Evolutionary conservation across 2,888 invertebrate genomes (phyloP).

Genomic region (Allacma fusca): DNA sequence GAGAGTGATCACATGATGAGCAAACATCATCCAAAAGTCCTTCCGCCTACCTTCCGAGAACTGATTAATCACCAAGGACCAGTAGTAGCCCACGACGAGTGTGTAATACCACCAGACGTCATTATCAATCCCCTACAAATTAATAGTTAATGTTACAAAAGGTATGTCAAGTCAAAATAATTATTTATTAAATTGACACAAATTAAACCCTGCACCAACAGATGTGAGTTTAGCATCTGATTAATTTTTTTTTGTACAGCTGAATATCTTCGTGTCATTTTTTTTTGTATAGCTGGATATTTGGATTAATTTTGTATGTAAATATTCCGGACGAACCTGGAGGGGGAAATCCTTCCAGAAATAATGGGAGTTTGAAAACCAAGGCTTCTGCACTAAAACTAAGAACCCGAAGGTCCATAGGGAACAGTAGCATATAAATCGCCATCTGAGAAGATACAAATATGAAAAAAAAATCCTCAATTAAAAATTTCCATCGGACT

Average conservation of each 20-base stretch:
- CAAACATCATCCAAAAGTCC: constrained; percentile 98
- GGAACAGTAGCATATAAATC: constrained; percentile 82
- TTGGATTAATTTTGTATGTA: constrained; percentile 61
- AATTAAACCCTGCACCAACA: too few relatives aligned
- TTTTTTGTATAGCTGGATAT: too few relatives aligned
- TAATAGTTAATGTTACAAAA: background rate
- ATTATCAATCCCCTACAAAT: constrained; percentile 58
- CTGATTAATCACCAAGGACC: constrained; percentile 89
- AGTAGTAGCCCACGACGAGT: constrained; percentile 92
- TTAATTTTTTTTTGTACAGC: too few relatives aligned
- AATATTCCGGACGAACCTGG: too few relatives aligned
- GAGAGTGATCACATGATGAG: constrained; percentile 95
- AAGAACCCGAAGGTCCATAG: constrained; percentile 82
- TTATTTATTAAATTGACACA: too few relatives aligned
- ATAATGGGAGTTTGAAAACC: constrained; percentile 89
- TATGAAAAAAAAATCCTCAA: too few relatives aligned
- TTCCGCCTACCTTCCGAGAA: constrained; percentile 92
- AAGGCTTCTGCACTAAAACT: constrained; percentile 87
- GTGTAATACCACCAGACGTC: constrained; percentile 98
- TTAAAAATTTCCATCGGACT: too few relatives aligned
- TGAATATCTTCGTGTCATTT: too few relatives aligned
- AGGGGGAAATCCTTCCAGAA: constrained; percentile 85
- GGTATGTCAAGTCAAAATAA: too few relatives aligned
- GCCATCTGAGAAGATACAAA: constrained; percentile 71
- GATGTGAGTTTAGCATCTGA: too few relatives aligned